phyloP scores from a whole-genome alignment of 2,797 vertebrate species.

The Chloroceryle amazona region DNA sequence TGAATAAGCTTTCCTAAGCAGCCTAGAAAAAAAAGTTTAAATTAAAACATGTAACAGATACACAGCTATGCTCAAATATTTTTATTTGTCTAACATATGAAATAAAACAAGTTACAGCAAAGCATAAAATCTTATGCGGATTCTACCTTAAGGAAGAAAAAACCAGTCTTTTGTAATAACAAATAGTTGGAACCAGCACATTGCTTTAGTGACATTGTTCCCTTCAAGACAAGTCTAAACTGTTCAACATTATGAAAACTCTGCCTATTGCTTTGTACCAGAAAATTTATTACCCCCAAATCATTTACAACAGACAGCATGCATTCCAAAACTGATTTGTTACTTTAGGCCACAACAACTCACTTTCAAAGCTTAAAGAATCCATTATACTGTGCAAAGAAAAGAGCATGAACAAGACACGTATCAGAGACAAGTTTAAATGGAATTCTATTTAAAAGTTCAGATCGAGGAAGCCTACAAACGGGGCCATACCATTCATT shows the following conservation, averaged over 20 bases:
- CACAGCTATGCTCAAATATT: constrained; percentile 63
- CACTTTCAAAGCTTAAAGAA: constrained; percentile 76
- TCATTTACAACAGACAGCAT: constrained; percentile 87
- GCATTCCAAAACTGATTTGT: constrained; percentile 90
- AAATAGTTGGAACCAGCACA: constrained; percentile 81
- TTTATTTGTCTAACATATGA: constrained; percentile 75
- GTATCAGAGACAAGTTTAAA: not conserved
- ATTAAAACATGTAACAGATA: constrained; percentile 54
- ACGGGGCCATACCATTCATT: not conserved
- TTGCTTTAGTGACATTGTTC: constrained; percentile 85
- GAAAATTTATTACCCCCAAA: constrained; percentile 89
- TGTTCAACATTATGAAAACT: constrained; percentile 87
- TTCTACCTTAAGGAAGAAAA: constrained; percentile 84
- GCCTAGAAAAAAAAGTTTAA: not conserved
- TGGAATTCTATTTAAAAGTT: constrained; percentile 18
- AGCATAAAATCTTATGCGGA: constrained; percentile 81
- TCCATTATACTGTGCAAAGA: constrained; percentile 64
- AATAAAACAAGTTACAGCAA: constrained; percentile 86
- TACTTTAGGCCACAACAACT: constrained; percentile 83
- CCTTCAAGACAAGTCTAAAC: constrained; percentile 90
- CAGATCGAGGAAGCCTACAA: not conserved
- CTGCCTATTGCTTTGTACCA: constrained; percentile 82
- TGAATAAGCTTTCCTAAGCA: constrained; percentile 14
- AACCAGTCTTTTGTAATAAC: constrained; percentile 80
- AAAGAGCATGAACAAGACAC: constrained; percentile 35